Conservation (phyloP, 2,113 vertebrate species). For the Lophochroa leadbeateri region DNA sequence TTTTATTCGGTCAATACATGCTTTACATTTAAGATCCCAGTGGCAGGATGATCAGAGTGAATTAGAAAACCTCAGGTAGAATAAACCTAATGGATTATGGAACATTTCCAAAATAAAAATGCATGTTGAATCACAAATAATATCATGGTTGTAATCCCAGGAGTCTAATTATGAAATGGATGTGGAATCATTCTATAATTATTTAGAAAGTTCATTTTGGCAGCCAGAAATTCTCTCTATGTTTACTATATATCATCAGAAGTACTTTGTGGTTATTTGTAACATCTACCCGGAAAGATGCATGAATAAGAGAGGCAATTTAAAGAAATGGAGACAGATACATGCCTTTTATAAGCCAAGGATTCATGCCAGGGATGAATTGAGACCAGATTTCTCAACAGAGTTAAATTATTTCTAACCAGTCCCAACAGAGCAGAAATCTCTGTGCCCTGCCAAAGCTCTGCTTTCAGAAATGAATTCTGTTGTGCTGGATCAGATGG, state of each 20-base stretch:
- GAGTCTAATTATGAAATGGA: constrained; percentile 41
- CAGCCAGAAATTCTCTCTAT: background rate
- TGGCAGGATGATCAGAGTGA: background rate
- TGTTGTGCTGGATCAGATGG: background rate
- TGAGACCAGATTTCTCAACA: background rate
- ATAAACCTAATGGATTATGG: constrained; percentile 3
- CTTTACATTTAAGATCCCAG: constrained; percentile 15
- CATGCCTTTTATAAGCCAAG: background rate
- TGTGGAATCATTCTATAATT: constrained; percentile 15
- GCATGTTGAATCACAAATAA: constrained; percentile 4
- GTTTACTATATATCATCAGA: background rate
- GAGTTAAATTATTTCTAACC: background rate
- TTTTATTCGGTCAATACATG: background rate
- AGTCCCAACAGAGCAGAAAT: background rate
- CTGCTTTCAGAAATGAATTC: background rate
- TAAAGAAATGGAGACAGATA: background rate
- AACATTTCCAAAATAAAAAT: constrained; percentile 38
- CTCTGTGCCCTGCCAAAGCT: background rate
- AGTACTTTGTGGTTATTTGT: constrained; percentile 5
- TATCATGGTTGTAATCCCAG: background rate
- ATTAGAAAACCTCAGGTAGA: constrained; percentile 29
- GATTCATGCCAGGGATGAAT: background rate
- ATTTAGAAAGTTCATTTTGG: constrained; percentile 45
- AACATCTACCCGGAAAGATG: background rate
- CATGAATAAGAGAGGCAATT: constrained; percentile 15